Conservation (phyloP, 35 echinoderm and acorn worm species). For the Heliocidaris tuberculata region DNA sequence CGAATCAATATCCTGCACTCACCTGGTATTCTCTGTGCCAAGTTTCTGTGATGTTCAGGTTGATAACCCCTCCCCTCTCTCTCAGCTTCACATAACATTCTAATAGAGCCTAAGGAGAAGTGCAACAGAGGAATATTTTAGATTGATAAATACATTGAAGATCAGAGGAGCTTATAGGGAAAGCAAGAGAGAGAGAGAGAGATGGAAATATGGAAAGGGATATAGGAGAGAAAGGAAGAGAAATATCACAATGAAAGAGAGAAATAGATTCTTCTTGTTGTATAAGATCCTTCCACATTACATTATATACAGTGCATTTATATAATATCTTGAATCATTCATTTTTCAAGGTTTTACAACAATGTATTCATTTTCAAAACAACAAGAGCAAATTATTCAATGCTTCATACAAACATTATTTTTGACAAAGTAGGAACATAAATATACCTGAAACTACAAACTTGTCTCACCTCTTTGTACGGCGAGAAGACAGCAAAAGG, state of each 20-base stretch:
- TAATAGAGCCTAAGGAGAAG: constrained; percentile 56
- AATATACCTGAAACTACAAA: neutral
- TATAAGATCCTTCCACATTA: neutral
- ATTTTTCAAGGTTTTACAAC: neutral
- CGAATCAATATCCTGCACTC: neutral
- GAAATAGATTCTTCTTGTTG: neutral
- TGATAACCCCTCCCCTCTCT: constrained; percentile 58
- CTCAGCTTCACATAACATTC: constrained; percentile 70
- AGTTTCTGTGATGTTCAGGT: constrained; percentile 71
- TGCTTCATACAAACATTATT: too few species aligned
- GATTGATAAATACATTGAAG: neutral
- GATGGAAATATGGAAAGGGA: neutral
- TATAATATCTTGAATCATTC: neutral
- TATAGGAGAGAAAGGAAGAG: neutral
- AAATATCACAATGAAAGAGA: neutral
- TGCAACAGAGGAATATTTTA: neutral
- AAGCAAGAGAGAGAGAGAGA: neutral
- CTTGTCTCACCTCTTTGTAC: constrained; percentile 63
- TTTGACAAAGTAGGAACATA: neutral
- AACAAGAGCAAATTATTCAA: too few species aligned
- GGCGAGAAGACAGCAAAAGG: constrained; percentile 72
- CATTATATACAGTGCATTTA: neutral
- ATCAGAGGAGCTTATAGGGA: neutral
- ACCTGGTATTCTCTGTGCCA: constrained; percentile 86
- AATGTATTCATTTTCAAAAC: neutral